A percentile compares a stretch with the other conserved stretches of the same genome.
Evolutionary conservation across 2,888 invertebrate genomes (phyloP).

Genomic region (Hanleya hanleyi): DNA sequence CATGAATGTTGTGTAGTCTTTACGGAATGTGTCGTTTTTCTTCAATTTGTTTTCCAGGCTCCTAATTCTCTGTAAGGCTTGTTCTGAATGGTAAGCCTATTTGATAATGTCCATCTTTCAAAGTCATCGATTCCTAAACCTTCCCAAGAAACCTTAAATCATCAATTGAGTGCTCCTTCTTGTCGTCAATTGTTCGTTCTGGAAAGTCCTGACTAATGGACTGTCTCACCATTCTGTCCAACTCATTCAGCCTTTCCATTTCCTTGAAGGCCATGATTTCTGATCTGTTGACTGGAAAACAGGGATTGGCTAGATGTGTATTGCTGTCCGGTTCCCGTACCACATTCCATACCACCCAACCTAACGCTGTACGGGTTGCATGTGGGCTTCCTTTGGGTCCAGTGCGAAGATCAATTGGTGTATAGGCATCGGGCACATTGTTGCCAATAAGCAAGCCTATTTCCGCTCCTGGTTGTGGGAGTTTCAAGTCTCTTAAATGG

Average conservation of each 20-base stretch:
- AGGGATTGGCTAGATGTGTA: too few species aligned
- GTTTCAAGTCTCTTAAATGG: constrained; percentile 19
- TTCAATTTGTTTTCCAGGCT: constrained; percentile 10
- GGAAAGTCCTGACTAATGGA: constrained; percentile 33
- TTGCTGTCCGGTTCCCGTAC: not conserved
- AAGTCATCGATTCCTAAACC: constrained; percentile 11
- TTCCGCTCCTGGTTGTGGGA: constrained; percentile 20
- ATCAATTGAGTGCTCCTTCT: constrained; percentile 21
- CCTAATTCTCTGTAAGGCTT: constrained; percentile 13
- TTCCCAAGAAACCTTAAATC: constrained; percentile 23
- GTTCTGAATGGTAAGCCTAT: constrained; percentile 25
- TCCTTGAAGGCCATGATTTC: not conserved
- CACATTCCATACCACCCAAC: constrained; percentile 27
- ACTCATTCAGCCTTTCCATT: constrained; percentile 13
- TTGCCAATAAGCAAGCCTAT: constrained; percentile 21
- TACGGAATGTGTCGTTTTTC: not conserved
- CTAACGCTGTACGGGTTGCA: constrained; percentile 18
- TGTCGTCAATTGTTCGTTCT: constrained; percentile 25
- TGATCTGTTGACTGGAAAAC: constrained; percentile 16
- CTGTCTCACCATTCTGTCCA: constrained; percentile 1
- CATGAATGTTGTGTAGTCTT: constrained; percentile 11
- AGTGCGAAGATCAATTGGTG: constrained; percentile 13
- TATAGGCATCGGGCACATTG: constrained; percentile 25
- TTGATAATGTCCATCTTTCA: constrained; percentile 23
- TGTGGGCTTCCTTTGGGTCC: constrained; percentile 29